Base-by-base conservation (phyloP, 2,113 vertebrate genomes). In the Ondatra zibethicus region DNA sequence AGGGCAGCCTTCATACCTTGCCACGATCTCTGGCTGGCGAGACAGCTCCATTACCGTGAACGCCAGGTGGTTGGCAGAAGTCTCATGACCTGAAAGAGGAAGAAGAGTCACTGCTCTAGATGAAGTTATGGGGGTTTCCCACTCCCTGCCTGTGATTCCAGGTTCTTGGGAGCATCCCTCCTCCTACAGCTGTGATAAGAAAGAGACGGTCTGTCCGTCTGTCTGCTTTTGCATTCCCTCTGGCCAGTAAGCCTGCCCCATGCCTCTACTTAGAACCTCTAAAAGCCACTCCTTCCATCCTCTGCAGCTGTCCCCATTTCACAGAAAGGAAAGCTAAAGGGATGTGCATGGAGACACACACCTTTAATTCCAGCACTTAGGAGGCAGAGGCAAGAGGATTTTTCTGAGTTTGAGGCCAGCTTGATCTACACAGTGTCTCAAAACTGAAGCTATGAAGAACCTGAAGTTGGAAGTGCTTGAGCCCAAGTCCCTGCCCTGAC, bases 1-100 rank as follows among this genome's bases (percentile, higher is more conserved):
- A 70, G 50, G 45, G 50, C 11, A 87, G 19, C 0, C 0, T 33
- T 96, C 87, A 0, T 98, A 99, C 99, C 98, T 99, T 33, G 98
- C 97, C 96, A 99, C 76, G 90, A 99, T 99, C n/a, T 99, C 99
- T 3, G 99, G 99, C 92, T 99, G 98, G 86, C 99, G 98, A 8
- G 92, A 98, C 47, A 99, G 98, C 94, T 99, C 99, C 99, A 99
- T 99, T 96, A 99, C 97, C 7, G 99, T 99, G 98, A 99, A 99
- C 0, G 99, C 98, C 84, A 99, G 78, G 93, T 99, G 99, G 98
- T 99, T 99, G 61, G 99, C 99, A 61, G 99, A 99, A 3, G 99
- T 99, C 98, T 99, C 99, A 82, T 99, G 99, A 12, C 99, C 99
- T 99, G 82, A 0, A 36, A 72, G 52, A 93, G 50, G 61, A 50